A percentile compares a stretch with the other conserved stretches of the same genome.
Conservation (phyloP, 2,888 invertebrate genomes). For the Oligia fasciuncula region DNA sequence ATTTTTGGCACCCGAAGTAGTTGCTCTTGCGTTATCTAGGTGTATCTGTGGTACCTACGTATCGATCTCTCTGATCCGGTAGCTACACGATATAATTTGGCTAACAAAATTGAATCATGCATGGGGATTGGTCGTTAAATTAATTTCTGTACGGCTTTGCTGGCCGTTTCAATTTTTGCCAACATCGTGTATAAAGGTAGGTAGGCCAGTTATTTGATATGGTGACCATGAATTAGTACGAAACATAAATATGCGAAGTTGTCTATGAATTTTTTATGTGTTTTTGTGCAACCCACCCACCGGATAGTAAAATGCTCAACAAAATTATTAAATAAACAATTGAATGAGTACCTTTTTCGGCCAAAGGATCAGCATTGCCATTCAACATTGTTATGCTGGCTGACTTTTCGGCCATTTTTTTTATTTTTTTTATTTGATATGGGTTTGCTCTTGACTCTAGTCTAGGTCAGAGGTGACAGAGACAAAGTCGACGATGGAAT, state of each 20-base stretch:
- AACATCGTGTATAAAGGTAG: slow-evolving; percentile 2
- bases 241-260: not conserved
- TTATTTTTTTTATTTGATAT: too few species aligned
- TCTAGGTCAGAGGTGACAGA: too few species aligned
- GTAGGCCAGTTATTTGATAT: not conserved
- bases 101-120: slow-evolving; percentile 64
- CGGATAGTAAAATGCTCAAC: not conserved
- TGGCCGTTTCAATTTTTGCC: slow-evolving; percentile 68
- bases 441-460: too few species aligned
- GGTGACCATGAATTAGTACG: slow-evolving; percentile 1
- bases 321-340: not conserved
- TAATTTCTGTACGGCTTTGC: slow-evolving; percentile 59
- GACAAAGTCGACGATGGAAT: too few species aligned
- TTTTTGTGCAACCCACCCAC: not conserved
- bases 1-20: too few species aligned
- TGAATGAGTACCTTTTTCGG: not conserved
- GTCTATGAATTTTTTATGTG: too few species aligned
- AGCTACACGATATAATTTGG: slow-evolving; percentile 37
- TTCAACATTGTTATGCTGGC: not conserved
- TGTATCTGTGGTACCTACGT: not conserved
- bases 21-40: too few species aligned
- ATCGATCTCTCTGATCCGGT: slow-evolving; percentile 27
- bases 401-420: too few species aligned
- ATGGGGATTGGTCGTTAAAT: slow-evolving; percentile 62
- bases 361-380: not conserved